Base-by-base conservation (phyloP, 2,888 invertebrate genomes). In the Erebia ligea region DNA sequence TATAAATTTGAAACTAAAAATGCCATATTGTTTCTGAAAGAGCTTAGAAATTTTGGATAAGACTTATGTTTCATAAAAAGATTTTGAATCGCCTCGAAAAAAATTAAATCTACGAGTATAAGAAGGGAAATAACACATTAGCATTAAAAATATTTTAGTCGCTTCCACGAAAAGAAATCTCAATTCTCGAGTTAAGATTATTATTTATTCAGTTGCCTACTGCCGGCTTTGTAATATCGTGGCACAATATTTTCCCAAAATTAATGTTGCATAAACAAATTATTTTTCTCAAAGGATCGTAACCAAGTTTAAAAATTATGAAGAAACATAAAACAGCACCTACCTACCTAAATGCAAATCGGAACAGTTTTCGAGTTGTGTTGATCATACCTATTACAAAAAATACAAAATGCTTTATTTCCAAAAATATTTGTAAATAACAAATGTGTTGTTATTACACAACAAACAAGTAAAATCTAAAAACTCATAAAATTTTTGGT, bases 121-220 rank as follows among this genome's bases (percentile, higher is more conserved):
- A 45, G 34, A 10, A 17, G 48, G 21, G 21, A 62, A 62, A 13
- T 21, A 62, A 21, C 61, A 61, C 11, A 61, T 48, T 62, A 63
- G 48, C 21, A n/a, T 40, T 48, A 63, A 63, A 63, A 61, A 48
- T 2, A 25, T 48, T 48, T 50, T 50, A 65, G 65, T 42, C 42
- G 19, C 19, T 57, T 57, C 57, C 8, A 56, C 42, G 45, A 52
- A 66, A 66, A 42, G 6, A 57, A 25, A 63, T 50, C 62, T 50
- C 25, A 50, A 50, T 50, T 50, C 25, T 45, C 66, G 45, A 56
- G 56, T 56, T 56, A 57, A 57, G 56, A 57, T 45, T 56, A 66
- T 66, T 66, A 66, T 66, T 66, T 57, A 66, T 66, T 66, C 56
- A 66, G 66, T 25, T 10, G 66, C 56, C 56, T 56, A 42, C 56